Conservation (phyloP, 2,888 invertebrate genomes). For the Yponomeuta evonymella region DNA sequence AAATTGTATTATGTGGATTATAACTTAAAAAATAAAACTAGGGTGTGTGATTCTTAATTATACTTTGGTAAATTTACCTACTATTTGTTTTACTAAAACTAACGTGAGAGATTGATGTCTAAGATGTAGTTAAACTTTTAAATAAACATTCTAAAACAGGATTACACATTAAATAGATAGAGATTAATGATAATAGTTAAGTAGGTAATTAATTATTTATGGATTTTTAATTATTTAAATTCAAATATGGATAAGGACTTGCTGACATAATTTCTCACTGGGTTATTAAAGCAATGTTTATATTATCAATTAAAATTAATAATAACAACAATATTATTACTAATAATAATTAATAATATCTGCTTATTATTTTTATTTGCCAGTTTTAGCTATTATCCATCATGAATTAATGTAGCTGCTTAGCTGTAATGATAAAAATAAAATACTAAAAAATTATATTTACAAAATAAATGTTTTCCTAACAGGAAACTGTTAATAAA, state of each 20-base stretch:
- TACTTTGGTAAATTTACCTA: slow-evolving; percentile 74
- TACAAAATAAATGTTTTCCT: slow-evolving; percentile 5
- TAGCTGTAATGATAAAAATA: slow-evolving; percentile 3
- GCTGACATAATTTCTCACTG: no score
- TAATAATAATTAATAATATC: no score
- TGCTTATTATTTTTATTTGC: no score
- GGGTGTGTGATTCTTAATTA: slow-evolving; percentile 64
- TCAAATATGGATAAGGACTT: not conserved
- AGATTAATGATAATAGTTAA: not conserved
- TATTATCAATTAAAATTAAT: no score
- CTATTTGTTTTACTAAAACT: slow-evolving; percentile 28
- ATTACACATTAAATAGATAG: slow-evolving; percentile 6
- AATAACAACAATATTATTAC: no score
- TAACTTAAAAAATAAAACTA: slow-evolving; percentile 36
- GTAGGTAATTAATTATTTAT: not conserved
- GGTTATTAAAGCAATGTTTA: no score
- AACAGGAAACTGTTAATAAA: not conserved
- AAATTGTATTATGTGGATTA: not conserved
- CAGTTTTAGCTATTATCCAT: no score
- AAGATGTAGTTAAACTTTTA: slow-evolving; percentile 1
- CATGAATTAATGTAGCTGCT: not conserved
- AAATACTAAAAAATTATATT: slow-evolving; percentile 11
- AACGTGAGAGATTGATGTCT: slow-evolving; percentile 11
- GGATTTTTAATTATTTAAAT: not conserved
- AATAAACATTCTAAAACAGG: slow-evolving; percentile 5